Evolutionary conservation across 2,113 vertebrate genomes (phyloP).

Genomic region (Sisor rabdophorus): DNA sequence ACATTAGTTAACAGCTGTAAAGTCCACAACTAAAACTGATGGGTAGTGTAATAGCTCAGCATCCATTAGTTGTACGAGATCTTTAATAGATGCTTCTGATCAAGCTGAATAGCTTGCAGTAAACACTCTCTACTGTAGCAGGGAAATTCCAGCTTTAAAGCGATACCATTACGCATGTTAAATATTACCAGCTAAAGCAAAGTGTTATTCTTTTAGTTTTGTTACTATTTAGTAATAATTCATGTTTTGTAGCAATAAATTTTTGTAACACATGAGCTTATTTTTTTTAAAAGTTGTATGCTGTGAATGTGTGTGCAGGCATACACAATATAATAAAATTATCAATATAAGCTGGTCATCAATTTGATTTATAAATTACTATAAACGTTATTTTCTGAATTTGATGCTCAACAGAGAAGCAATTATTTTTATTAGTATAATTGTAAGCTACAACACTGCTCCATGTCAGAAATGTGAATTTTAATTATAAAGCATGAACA

Average conservation of each 20-base stretch:
- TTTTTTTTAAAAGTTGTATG: not conserved
- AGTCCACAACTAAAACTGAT: not conserved
- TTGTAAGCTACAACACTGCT: not conserved
- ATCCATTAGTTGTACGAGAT: not conserved
- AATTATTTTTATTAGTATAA: not conserved
- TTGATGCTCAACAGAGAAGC: not conserved
- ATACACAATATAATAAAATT: slow-evolving; percentile 47
- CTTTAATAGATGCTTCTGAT: not conserved
- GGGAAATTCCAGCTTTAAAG: not conserved
- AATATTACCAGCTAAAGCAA: not conserved
- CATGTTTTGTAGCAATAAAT: not conserved
- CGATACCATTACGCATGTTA: not conserved
- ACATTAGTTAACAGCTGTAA: not conserved
- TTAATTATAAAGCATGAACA: not conserved
- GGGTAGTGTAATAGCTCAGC: not conserved
- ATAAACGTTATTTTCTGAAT: not conserved
- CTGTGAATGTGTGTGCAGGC: slow-evolving; percentile 63
- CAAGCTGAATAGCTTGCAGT: not conserved
- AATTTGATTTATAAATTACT: not conserved
- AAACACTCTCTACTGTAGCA: not conserved
- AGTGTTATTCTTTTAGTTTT: not conserved
- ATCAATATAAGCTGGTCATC: not conserved
- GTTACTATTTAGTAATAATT: not conserved
- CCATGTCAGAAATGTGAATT: not conserved
- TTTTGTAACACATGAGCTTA: not conserved